Conservation (phyloP, 2,797 vertebrate species). For the Tauraco hartlaubi region DNA sequence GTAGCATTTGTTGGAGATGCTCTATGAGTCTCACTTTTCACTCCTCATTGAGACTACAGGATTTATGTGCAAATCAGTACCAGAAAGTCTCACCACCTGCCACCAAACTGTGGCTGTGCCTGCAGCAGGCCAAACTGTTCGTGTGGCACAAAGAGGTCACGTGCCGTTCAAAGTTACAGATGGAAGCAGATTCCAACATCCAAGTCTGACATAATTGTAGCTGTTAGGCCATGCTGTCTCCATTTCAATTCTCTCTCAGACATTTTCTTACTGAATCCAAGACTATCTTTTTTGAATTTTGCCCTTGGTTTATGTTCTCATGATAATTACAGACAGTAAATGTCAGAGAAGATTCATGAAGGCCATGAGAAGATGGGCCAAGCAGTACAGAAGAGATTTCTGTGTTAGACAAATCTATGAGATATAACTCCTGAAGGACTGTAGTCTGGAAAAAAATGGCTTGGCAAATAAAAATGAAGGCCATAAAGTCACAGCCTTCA, state of each 20-base stretch:
- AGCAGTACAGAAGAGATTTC: background rate
- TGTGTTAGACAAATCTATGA: background rate
- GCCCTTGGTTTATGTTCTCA: conserved; percentile 9
- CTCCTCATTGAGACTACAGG: background rate
- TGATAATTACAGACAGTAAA: conserved; percentile 12
- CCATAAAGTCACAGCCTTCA: background rate
- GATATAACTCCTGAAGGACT: background rate
- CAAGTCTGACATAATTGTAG: background rate
- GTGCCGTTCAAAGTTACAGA: background rate
- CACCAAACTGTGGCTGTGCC: background rate
- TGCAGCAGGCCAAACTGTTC: background rate
- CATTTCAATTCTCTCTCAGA: conserved; percentile 31
- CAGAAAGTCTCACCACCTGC: background rate
- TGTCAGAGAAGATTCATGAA: conserved; percentile 46
- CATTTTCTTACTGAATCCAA: conserved; percentile 21
- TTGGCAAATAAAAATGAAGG: conserved; percentile 13
- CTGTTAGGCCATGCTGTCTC: conserved; percentile 2
- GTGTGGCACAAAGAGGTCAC: background rate
- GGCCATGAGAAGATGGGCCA: background rate
- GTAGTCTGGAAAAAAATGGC: conserved; percentile 15
- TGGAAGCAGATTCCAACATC: background rate
- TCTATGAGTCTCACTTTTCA: background rate
- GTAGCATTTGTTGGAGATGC: background rate
- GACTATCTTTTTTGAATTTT: conserved; percentile 34
- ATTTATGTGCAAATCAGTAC: background rate